phyloP scores from a whole-genome alignment of 2,888 invertebrate genomes.

The Agrotis exclamationis region DNA sequence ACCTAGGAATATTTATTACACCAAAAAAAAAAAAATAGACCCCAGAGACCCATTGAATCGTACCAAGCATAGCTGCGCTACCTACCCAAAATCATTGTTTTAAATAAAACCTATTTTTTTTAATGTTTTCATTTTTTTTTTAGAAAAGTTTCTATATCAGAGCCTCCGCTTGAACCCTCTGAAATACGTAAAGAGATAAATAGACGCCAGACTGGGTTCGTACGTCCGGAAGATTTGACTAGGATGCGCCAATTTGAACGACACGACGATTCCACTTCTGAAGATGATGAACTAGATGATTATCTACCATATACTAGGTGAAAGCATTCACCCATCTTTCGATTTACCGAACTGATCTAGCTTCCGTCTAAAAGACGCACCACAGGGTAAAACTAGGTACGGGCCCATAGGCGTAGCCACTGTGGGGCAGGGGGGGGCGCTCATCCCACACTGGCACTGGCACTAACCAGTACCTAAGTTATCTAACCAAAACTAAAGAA shows the following conservation, averaged over 20 bases:
- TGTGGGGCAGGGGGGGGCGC: no score
- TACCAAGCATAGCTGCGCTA: no score
- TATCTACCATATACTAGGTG: slow-evolving; percentile 48
- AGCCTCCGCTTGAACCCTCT: slow-evolving; percentile 55
- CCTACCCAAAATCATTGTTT: no score
- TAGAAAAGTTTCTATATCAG: slow-evolving; percentile 79
- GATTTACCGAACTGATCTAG: not conserved
- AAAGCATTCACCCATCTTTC: not conserved
- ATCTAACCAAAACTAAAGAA: no score
- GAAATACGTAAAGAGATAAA: slow-evolving; percentile 70
- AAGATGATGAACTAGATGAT: slow-evolving; percentile 24
- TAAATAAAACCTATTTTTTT: not conserved
- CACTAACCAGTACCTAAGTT: no score
- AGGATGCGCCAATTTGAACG: slow-evolving; percentile 59
- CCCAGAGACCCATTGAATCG: no score
- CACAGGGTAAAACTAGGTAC: no score
- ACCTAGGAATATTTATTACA: no score
- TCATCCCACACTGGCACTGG: no score
- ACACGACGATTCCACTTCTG: slow-evolving; percentile 14
- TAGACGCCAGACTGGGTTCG: slow-evolving; percentile 80
- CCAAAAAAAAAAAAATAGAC: no score
- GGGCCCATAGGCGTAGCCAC: no score
- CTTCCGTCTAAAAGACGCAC: no score
- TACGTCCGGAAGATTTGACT: slow-evolving; percentile 70
- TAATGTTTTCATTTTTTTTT: slow-evolving; percentile 45